Conservation (phyloP, 35 echinoderm and acorn worm species). For the Lytechinus pictus region DNA sequence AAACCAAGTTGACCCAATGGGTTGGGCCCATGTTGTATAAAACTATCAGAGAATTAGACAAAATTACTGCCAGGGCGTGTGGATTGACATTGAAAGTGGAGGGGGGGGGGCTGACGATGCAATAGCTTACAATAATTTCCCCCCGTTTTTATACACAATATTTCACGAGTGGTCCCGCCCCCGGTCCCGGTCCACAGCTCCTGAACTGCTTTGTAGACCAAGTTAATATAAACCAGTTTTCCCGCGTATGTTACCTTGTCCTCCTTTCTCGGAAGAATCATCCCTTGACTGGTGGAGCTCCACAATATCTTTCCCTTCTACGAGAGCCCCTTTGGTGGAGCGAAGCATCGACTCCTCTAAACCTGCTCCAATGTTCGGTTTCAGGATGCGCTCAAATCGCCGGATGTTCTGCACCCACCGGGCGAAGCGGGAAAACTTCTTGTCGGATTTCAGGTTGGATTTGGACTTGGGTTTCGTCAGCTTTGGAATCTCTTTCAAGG, state of each 20-base stretch:
- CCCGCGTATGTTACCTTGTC: background rate
- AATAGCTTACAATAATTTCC: too few species aligned
- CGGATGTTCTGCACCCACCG: slow-evolving; percentile 88
- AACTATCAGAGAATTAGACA: too few species aligned
- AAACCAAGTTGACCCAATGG: too few species aligned
- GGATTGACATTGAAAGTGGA: too few species aligned
- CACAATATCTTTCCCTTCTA: slow-evolving; percentile 32
- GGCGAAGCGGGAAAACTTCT: slow-evolving; percentile 66
- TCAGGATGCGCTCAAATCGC: slow-evolving; percentile 74
- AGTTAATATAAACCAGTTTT: too few species aligned
- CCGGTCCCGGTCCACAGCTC: too few species aligned
- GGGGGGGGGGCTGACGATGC: too few species aligned
- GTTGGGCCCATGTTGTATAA: too few species aligned
- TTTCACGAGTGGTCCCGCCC: too few species aligned
- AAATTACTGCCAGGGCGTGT: too few species aligned
- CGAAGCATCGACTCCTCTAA: slow-evolving; percentile 51
- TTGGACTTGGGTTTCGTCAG: background rate
- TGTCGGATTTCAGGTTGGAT: slow-evolving; percentile 42
- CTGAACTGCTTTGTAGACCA: too few species aligned
- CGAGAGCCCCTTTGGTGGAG: background rate
- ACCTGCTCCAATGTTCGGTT: slow-evolving; percentile 66
- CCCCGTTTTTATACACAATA: too few species aligned
- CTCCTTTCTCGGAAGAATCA: background rate
- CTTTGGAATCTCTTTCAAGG: slow-evolving; percentile 61
- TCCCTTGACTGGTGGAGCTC: slow-evolving; percentile 13